These are phyloP conservation scores for Heliconius ethilla DNA, from an alignment of 2,888 invertebrate genomes.

Conservation along the genomic window DNA sequence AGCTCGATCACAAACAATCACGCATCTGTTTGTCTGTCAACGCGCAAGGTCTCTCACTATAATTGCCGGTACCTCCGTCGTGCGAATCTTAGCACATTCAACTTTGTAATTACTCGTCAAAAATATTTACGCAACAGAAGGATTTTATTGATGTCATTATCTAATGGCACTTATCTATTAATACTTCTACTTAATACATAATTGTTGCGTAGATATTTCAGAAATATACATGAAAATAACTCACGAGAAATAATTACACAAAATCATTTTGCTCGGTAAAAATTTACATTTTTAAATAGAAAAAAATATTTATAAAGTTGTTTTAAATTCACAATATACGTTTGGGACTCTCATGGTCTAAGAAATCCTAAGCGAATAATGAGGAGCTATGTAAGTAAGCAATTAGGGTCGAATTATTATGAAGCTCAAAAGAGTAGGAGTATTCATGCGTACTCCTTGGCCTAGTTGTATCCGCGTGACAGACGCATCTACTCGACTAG, in stretches of 20 bases:
- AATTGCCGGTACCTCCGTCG: conserved; percentile 60
- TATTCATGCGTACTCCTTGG: conserved; percentile 67
- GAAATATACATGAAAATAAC: neutral
- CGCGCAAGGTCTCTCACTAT: conserved; percentile 65
- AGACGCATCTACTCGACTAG: conserved; percentile 58
- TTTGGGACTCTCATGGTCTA: neutral
- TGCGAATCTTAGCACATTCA: conserved; percentile 69
- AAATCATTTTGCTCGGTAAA: neutral
- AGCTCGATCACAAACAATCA: conserved; percentile 63
- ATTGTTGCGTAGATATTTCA: neutral
- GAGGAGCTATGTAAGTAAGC: conserved; percentile 22
- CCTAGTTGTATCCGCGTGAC: conserved; percentile 69
- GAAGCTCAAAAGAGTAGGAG: conserved; percentile 57
- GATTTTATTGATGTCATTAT: conserved; percentile 9
- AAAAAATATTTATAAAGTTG: neutral
- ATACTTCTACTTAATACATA: neutral
- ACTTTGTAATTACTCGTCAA: conserved; percentile 41
- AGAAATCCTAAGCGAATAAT: conserved; percentile 15
- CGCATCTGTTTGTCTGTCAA: conserved; percentile 73
- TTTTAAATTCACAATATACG: neutral
- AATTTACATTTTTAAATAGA: too few species aligned
- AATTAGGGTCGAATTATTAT: conserved; percentile 31
- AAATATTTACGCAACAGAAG: conserved; percentile 41
- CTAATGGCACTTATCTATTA: neutral
- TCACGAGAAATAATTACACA: neutral